Evolutionary conservation across 1,140 invertebrate species (phyloP).

Genomic region (Diorhabda elongata): DNA sequence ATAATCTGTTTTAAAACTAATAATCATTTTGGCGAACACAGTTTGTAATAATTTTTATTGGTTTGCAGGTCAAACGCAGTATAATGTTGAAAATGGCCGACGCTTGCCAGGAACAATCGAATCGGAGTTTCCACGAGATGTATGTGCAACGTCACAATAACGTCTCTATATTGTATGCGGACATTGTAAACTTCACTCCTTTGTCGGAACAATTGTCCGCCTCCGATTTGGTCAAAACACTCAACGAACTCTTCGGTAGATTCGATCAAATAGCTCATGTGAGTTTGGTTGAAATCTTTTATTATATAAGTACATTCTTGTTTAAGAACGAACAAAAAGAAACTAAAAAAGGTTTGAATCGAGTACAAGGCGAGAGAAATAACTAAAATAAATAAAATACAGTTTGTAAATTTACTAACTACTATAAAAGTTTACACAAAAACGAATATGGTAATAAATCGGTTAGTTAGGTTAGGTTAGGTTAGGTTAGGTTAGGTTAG

Average conservation of each 20-base stretch:
- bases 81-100: conserved; percentile 92
- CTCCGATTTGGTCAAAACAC: conserved; percentile 88
- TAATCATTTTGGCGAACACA: background rate
- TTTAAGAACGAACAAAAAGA: no score
- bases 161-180: conserved; percentile 96
- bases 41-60: background rate
- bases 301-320: no score
- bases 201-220: conserved; percentile 88
- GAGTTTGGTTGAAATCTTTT: conserved; percentile 23
- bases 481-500: background rate
- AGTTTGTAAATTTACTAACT: no score
- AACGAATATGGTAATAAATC: background rate
- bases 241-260: conserved; percentile 94
- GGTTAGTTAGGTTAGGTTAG: background rate
- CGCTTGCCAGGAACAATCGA: conserved; percentile 71
- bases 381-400: no score
- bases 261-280: conserved; percentile 97
- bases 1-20: background rate
- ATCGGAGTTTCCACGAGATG: conserved; percentile 88
- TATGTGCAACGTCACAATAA: conserved; percentile 97
- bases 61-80: conserved; percentile 76
- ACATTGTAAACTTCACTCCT: conserved; percentile 97
- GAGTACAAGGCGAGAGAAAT: no score
- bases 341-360: no score
- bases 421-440: background rate